phyloP scores from a whole-genome alignment of 2,113 vertebrate genomes.

The Pica pica region DNA sequence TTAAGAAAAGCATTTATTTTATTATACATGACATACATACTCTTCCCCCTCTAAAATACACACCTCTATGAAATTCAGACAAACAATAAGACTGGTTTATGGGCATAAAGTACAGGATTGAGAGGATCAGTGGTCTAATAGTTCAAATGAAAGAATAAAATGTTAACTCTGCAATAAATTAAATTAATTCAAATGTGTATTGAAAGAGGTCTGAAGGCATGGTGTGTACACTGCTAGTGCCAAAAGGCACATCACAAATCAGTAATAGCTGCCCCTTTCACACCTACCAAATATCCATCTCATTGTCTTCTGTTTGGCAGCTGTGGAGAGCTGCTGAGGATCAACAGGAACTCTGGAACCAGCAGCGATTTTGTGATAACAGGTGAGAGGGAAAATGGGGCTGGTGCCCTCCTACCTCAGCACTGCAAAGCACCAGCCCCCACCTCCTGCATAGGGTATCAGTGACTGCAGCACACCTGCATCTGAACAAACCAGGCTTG shows the following conservation, averaged over 20 bases:
- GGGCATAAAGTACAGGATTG: neutral
- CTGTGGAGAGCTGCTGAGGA: fast-evolving
- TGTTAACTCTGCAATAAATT: neutral
- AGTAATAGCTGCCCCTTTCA: neutral
- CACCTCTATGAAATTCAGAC: neutral
- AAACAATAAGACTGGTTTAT: neutral
- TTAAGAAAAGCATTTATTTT: neutral
- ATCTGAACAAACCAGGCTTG: neutral
- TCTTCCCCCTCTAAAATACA: neutral
- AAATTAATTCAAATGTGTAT: neutral
- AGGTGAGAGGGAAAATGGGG: neutral
- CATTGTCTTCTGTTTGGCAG: neutral
- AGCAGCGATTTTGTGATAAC: fast-evolving
- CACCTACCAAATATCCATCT: neutral
- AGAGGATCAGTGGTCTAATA: neutral
- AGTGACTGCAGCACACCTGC: neutral
- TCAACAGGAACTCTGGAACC: neutral
- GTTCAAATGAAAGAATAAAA: neutral
- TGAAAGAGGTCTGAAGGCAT: neutral
- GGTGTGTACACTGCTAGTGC: too few relatives aligned
- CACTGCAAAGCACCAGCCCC: fast-evolving
- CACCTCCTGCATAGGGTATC: fast-evolving
- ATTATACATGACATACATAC: neutral
- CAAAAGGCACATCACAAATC: neutral
- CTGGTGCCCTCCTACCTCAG: fast-evolving